Evolutionary conservation across 2,797 vertebrate genomes (phyloP).

Genomic region (Sebastiscus tertius): DNA sequence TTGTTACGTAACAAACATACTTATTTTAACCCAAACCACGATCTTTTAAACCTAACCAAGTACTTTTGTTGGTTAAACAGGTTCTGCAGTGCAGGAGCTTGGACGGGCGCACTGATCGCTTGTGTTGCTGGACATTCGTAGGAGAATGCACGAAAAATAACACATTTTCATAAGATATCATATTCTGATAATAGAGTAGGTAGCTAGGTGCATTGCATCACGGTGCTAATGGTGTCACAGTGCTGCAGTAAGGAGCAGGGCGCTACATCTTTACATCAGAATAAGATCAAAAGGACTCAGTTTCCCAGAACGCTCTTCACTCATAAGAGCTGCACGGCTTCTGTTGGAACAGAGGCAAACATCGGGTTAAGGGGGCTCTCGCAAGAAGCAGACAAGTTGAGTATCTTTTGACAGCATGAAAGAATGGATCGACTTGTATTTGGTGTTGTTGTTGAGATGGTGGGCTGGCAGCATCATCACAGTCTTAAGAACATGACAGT

Average conservation of each 20-base stretch:
- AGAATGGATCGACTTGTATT: conserved; percentile 45
- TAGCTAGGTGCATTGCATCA: conserved; percentile 42
- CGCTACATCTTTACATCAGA: conserved; percentile 33
- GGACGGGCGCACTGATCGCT: neutral
- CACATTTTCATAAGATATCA: neutral
- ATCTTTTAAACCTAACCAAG: neutral
- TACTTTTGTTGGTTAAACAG: neutral
- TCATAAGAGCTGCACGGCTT: conserved; percentile 29
- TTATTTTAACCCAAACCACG: neutral
- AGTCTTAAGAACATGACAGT: conserved; percentile 65
- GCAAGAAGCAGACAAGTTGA: conserved; percentile 28
- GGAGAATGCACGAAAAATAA: accelerated
- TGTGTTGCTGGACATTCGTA: neutral
- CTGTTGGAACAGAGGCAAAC: conserved; percentile 33
- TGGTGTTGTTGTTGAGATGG: conserved; percentile 54
- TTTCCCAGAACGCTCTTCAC: conserved; percentile 54
- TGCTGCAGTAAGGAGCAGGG: conserved; percentile 32
- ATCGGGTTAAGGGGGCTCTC: conserved; percentile 42
- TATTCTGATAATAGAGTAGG: conserved; percentile 12
- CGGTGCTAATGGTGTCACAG: conserved; percentile 7
- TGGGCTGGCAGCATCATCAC: conserved; percentile 46
- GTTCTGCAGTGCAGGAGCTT: neutral
- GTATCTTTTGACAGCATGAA: conserved; percentile 45
- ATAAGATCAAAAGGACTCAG: conserved; percentile 55
- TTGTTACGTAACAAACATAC: neutral